These are phyloP conservation scores for Danio aesculapii DNA, from an alignment of 2,797 vertebrate genomes.

Conservation along the genomic window DNA sequence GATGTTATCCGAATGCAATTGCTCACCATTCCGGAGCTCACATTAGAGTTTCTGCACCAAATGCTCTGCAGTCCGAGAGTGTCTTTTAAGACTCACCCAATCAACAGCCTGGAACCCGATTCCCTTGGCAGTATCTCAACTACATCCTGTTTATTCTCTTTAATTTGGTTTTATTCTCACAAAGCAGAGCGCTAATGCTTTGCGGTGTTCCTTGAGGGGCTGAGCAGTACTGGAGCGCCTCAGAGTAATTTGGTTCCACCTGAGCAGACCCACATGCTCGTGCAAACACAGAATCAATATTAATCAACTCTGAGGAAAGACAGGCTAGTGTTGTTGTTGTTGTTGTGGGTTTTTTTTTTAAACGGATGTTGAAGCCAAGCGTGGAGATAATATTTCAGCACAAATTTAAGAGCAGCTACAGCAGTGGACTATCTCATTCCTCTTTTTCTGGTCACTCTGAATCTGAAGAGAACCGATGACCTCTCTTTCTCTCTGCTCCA, in stretches of 20 bases:
- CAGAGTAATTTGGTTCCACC: constrained; percentile 72
- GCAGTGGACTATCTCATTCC: constrained; percentile 43
- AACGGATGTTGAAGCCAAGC: constrained; percentile 65
- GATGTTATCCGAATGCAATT: background rate
- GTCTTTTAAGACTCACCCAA: background rate
- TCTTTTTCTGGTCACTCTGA: constrained; percentile 49
- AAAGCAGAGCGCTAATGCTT: constrained; percentile 65
- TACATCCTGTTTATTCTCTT: constrained; percentile 69
- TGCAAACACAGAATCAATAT: constrained; percentile 78
- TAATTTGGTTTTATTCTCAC: constrained; percentile 72
- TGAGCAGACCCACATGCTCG: constrained; percentile 59
- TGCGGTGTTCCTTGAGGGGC: constrained; percentile 60
- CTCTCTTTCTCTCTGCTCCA: constrained; percentile 54
- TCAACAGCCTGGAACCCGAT: constrained; percentile 40
- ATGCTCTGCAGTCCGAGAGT: background rate
- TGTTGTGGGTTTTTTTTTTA: constrained; percentile 47
- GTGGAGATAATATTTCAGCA: constrained; percentile 74
- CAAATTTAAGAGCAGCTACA: constrained; percentile 60
- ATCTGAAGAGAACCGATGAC: background rate
- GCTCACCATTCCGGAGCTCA: background rate
- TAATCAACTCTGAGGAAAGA: constrained; percentile 70
- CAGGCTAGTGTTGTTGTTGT: constrained; percentile 34
- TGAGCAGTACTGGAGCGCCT: constrained; percentile 63
- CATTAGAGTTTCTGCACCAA: background rate
- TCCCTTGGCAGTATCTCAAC: constrained; percentile 56